These are phyloP conservation scores for Drosophila micromelanica DNA, from an alignment of 1,140 invertebrate species.

Conservation along the genomic window DNA sequence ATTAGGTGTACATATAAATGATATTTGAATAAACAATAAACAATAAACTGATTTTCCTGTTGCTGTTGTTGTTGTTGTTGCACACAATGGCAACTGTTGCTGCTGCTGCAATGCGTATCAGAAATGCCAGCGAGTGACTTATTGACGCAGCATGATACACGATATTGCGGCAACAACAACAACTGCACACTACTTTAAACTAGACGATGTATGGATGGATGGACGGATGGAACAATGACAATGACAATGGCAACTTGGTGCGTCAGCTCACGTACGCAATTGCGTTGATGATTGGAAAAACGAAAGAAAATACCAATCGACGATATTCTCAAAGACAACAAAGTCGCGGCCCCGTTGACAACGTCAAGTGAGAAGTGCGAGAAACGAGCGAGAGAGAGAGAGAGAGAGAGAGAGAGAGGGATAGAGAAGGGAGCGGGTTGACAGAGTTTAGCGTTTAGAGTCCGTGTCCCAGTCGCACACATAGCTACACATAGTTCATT, in stretches of 20 bases:
- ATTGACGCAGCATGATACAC: slow-evolving; percentile 56
- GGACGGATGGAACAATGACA: slow-evolving; percentile 1
- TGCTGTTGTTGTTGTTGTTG: slow-evolving; percentile 5
- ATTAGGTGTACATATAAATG: no score
- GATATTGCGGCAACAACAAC: slow-evolving; percentile 39
- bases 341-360: slow-evolving; percentile 25
- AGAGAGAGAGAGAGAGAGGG: not conserved
- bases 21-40: no score
- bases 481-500: slow-evolving; percentile 67
- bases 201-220: slow-evolving; percentile 14
- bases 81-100: slow-evolving; percentile 26
- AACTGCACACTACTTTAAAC: slow-evolving; percentile 41
- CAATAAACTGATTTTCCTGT: not conserved
- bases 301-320: slow-evolving; percentile 41
- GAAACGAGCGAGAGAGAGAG: no score
- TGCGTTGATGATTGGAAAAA: slow-evolving; percentile 50
- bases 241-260: slow-evolving; percentile 43
- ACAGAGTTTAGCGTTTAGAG: not conserved
- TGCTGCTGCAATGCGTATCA: slow-evolving; percentile 16
- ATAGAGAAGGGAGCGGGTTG: not conserved
- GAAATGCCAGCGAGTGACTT: slow-evolving; percentile 50
- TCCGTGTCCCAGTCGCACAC: slow-evolving; percentile 15
- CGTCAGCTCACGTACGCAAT: slow-evolving; percentile 56
- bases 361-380: slow-evolving; percentile 18
- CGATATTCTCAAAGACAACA: slow-evolving; percentile 27